Percentiles rank a stretch among this genome's conserved stretches.
phyloP scores from a whole-genome alignment of 1,140 invertebrate genomes.

The Drosophila nigrodunni region DNA sequence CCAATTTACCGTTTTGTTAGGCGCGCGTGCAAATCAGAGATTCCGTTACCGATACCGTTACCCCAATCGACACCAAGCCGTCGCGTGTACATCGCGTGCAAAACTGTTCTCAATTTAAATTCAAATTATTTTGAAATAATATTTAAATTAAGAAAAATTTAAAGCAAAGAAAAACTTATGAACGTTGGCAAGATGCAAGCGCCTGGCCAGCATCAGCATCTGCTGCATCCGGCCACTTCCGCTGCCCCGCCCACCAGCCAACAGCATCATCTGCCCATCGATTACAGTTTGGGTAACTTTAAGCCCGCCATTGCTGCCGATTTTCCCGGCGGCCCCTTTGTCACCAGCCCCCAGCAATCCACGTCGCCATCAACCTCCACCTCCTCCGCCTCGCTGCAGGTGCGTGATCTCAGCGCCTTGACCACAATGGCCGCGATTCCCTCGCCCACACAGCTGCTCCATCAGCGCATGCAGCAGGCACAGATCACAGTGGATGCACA shows the following conservation, averaged over 20 bases:
- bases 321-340: conserved; percentile 74
- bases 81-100: conserved; percentile 39
- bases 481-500: conserved; percentile 65
- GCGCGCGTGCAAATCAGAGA: conserved; percentile 34
- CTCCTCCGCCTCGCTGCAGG: conserved; percentile 57
- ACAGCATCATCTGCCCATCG: conserved; percentile 75
- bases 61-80: conserved; percentile 15
- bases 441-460: conserved; percentile 77
- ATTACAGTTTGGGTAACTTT: conserved; percentile 81
- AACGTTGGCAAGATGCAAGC: conserved; percentile 78
- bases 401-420: conserved; percentile 75
- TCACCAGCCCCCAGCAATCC: conserved; percentile 59
- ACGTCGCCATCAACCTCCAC: conserved; percentile 40
- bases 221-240: conserved; percentile 54
- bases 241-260: conserved; percentile 67
- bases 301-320: conserved; percentile 79
- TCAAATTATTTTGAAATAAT: too few relatives aligned
- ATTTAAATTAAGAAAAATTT: conserved; percentile 14
- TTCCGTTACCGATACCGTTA: conserved; percentile 10
- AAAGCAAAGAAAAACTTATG: conserved; percentile 49
- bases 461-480: conserved; percentile 71
- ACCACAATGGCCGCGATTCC: conserved; percentile 80
- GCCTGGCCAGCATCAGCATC: conserved; percentile 55
- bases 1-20: conserved; percentile 22
- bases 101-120: conserved; percentile 12